phyloP scores from a whole-genome alignment of 2,888 invertebrate genomes.

The Eubasilissa splendida region DNA sequence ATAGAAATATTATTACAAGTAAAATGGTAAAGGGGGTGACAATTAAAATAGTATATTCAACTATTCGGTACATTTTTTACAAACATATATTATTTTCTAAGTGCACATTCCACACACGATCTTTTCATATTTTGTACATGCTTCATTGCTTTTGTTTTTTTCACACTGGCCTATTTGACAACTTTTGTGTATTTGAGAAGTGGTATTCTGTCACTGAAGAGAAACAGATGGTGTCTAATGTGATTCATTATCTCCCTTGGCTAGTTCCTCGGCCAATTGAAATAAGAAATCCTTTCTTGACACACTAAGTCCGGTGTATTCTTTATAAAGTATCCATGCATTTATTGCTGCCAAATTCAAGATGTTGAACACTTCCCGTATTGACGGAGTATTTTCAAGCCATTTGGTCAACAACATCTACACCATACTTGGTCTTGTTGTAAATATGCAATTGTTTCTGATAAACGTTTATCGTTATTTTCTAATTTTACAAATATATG shows the following conservation, averaged over 20 bases:
- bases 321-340: too few species aligned
- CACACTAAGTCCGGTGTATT: background rate
- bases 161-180: background rate
- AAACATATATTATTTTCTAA: background rate
- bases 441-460: too few species aligned
- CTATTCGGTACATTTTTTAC: background rate
- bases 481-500: too few species aligned
- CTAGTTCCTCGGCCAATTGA: slow-evolving; percentile 5
- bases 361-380: too few species aligned
- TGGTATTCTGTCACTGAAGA: background rate
- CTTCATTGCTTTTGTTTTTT: background rate
- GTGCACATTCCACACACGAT: background rate
- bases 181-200: background rate
- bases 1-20: too few species aligned
- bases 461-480: too few species aligned
- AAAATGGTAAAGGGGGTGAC: too few species aligned
- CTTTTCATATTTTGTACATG: background rate
- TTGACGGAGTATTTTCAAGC: too few species aligned
- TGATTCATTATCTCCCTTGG: background rate
- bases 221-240: background rate
- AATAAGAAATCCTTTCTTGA: background rate
- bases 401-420: too few species aligned
- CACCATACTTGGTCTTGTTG: too few species aligned
- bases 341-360: too few species aligned
- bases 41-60: too few species aligned